Evolutionary conservation across 2,797 vertebrate genomes (phyloP), one percentile per base, ranked within the genome.

Genomic region (Protonibea diacanthus): DNA sequence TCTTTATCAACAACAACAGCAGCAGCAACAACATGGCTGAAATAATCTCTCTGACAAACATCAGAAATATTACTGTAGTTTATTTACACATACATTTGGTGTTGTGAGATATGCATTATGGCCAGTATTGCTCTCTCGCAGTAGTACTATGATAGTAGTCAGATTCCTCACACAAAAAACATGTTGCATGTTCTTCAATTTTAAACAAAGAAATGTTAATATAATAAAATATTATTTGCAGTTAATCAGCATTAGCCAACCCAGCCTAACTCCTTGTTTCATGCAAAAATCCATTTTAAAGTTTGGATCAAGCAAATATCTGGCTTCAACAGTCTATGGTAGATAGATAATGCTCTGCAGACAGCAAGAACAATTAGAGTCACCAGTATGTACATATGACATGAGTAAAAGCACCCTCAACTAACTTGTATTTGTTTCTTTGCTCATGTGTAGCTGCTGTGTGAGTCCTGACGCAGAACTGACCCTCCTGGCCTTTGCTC

Each of bases 401-500:
- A 33, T 38, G 0, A 44, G n/a, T 5, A 17, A 67, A 52, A n/a
- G 14, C 8, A 3, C 25, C 21, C 1, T 8, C 33, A 58, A 29
- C 17, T 44, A 51, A 86, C 11, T 9, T 11, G 4, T 55, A 0
- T 78, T 20, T 66, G 4, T 74, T 5, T 78, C 6, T 55, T n/a
- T 76, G 2, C 44, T 60, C 7, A 33, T 76, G 13, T 78, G 11
- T 49, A 99, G 98, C 74, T 97, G 97, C 87, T 97, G 95, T 85
- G 95, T 95, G 79, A 97, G 96, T 83, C 97, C 97, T 33, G 97
- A 98, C 61, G 97, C 98, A 17, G 97, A 99, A 80, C 85, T 99
- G 87, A 99, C 97, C 8, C 95, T 99, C 55, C 85, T 99, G 91
- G 97, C 98, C 27, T 99, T 99, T 58, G 97, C 98, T 72, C 92